Conservation (phyloP, 2,113 vertebrate species). For the Hystrix brachyura region DNA sequence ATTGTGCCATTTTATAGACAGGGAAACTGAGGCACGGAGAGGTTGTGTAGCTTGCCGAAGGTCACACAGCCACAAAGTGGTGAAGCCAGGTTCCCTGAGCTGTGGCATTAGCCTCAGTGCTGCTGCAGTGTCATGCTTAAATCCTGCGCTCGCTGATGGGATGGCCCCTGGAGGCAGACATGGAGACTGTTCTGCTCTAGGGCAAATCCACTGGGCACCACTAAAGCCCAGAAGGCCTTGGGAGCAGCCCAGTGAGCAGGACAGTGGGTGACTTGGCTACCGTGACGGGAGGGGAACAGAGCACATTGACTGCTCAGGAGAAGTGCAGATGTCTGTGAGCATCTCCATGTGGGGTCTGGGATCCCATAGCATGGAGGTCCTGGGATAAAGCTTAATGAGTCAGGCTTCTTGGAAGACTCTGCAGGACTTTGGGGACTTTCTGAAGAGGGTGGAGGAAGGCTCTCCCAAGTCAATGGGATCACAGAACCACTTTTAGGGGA, state of each 20-base stretch:
- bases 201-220: background rate
- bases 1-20: slow-evolving; percentile 1
- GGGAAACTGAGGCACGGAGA: slow-evolving; percentile 67
- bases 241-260: background rate
- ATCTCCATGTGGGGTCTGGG: background rate
- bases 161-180: background rate
- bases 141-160: background rate
- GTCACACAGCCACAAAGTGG: background rate
- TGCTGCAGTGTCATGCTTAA: background rate
- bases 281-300: background rate
- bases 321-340: background rate
- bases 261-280: background rate
- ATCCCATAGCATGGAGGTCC: rapidly evolving
- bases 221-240: background rate
- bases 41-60: background rate
- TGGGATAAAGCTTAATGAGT: background rate
- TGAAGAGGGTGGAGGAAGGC: background rate
- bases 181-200: background rate
- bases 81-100: background rate
- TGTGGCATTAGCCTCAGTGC: background rate
- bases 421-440: background rate
- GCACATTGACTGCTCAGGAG: background rate
- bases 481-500: rapidly evolving
- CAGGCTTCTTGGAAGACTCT: background rate
- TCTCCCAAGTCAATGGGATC: background rate